phyloP scores from a whole-genome alignment of 2,888 invertebrate genomes.

The Nephrotoma appendiculata region DNA sequence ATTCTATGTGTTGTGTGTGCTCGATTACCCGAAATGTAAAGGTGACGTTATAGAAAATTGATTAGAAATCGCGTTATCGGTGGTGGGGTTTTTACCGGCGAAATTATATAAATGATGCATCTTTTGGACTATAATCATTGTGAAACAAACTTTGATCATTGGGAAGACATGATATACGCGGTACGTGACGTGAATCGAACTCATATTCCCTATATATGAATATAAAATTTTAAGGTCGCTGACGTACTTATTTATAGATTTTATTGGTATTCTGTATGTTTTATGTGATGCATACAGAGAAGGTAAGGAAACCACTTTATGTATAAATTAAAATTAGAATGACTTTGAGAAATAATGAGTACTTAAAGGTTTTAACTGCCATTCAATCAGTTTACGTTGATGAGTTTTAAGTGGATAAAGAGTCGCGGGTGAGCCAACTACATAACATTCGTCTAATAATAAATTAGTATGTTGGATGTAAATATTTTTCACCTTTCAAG shows the following conservation, averaged over 20 bases:
- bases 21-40: not conserved
- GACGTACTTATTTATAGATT: not conserved
- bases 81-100: not conserved
- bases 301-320: not conserved
- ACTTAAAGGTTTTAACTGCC: not conserved
- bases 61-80: not conserved
- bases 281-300: not conserved
- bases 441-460: not conserved
- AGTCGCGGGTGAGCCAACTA: not conserved
- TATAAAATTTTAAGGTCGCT: not conserved
- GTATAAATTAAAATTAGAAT: not conserved
- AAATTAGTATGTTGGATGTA: not conserved
- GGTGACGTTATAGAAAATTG: not conserved
- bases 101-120: not conserved
- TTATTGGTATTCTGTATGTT: not conserved
- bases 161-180: not conserved
- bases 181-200: not conserved
- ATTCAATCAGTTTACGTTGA: not conserved
- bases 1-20: not conserved
- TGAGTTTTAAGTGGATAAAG: not conserved
- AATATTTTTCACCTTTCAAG: not conserved
- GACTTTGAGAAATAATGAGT: not conserved
- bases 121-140: not conserved
- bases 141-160: not conserved
- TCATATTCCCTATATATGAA: not conserved